A percentile compares a stretch with the other conserved stretches of the same genome.
Evolutionary conservation across 2,113 vertebrate genomes (phyloP).

Genomic region (Heterotilapia buettikoferi): DNA sequence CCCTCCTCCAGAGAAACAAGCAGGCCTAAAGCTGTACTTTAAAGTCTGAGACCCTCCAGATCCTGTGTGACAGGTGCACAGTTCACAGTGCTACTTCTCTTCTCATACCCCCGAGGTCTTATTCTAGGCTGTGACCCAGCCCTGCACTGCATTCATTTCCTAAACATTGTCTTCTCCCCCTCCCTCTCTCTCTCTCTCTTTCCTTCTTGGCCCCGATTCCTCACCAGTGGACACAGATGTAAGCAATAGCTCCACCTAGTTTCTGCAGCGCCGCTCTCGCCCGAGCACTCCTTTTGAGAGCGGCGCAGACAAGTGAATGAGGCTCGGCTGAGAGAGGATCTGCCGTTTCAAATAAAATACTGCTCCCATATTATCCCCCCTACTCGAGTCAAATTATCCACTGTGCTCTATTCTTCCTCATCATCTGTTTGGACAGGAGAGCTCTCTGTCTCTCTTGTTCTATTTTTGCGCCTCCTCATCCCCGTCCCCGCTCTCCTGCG

Average conservation of each 20-base stretch:
- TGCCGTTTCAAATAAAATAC: conserved; percentile 54
- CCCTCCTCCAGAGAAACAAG: conserved; percentile 18
- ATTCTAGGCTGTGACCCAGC: conserved; percentile 36
- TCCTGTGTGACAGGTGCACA: conserved; percentile 50
- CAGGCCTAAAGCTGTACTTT: conserved; percentile 37
- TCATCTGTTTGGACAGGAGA: conserved; percentile 62
- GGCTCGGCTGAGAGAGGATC: conserved; percentile 22
- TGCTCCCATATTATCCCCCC: conserved; percentile 43
- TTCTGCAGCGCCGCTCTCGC: conserved; percentile 21
- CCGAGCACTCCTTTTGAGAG: conserved; percentile 11
- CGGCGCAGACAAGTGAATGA: conserved; percentile 27
- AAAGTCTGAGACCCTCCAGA: conserved; percentile 20
- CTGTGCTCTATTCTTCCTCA: conserved; percentile 53
- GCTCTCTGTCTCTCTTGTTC: conserved; percentile 59
- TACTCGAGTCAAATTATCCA: conserved; percentile 64
- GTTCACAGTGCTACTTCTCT: conserved; percentile 25
- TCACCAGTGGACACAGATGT: conserved; percentile 31
- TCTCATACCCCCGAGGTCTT: conserved; percentile 24
- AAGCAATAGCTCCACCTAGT: conserved; percentile 69
- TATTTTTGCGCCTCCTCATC: conserved; percentile 65
- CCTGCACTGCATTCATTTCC: conserved; percentile 51
- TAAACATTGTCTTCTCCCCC: conserved; percentile 44
- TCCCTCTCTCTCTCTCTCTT: conserved; percentile 6
- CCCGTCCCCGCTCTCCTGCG: conserved; percentile 44
- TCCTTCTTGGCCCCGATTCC: conserved; percentile 18